These are phyloP conservation scores for Pristionchus maxplancki DNA, from an alignment of 2,888 invertebrate species.

Conservation along the genomic window DNA sequence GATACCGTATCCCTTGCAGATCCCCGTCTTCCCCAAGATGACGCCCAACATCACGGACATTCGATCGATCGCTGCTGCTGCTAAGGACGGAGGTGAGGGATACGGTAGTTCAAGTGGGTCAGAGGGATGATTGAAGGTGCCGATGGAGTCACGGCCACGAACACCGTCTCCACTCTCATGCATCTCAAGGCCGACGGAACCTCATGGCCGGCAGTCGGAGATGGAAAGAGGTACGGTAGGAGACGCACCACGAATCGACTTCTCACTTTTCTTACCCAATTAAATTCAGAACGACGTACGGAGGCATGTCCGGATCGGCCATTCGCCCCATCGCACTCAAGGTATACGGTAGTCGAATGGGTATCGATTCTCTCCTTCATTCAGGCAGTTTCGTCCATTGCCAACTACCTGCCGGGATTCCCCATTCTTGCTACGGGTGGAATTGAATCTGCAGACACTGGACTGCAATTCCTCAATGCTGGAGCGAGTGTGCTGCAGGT, in stretches of 20 bases:
- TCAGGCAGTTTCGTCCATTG: slow-evolving; percentile 91
- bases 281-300: slow-evolving; percentile 79
- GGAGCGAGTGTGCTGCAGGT: slow-evolving; percentile 95
- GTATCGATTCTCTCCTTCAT: not conserved
- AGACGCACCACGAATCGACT: not conserved
- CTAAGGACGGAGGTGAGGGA: slow-evolving; percentile 82
- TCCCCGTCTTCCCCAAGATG: slow-evolving; percentile 96
- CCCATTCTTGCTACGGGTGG: slow-evolving; percentile 97
- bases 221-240: slow-evolving; percentile 80
- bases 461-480: slow-evolving; percentile 93
- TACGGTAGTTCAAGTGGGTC: slow-evolving; percentile 25
- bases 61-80: slow-evolving; percentile 90
- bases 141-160: slow-evolving; percentile 95
- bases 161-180: slow-evolving; percentile 97
- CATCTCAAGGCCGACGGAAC: slow-evolving; percentile 86
- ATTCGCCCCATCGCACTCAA: slow-evolving; percentile 92
- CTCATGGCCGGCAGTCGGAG: slow-evolving; percentile 94
- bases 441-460: slow-evolving; percentile 95
- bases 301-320: slow-evolving; percentile 82
- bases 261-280: not conserved
- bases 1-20: slow-evolving; percentile 80
- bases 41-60: slow-evolving; percentile 98
- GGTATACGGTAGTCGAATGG: slow-evolving; percentile 39
- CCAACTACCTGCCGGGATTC: slow-evolving; percentile 88
- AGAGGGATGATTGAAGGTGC: slow-evolving; percentile 84